Percentiles rank a stretch among this genome's conserved stretches.
Conservation (phyloP, 1,140 invertebrate genomes). For the Harlomillsia oculata region DNA sequence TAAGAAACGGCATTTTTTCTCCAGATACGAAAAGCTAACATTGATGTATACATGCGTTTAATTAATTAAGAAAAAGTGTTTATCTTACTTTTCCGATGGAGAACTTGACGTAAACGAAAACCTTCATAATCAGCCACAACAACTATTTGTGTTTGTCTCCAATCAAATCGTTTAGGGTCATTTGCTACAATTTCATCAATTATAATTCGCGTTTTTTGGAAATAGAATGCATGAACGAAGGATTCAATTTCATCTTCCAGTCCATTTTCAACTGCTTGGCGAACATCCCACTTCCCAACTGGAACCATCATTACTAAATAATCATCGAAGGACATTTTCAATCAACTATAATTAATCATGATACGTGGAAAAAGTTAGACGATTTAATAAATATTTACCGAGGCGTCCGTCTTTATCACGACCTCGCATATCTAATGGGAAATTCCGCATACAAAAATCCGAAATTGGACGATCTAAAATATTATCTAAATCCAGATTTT, state of each 20-base stretch:
- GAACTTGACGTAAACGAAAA: background rate
- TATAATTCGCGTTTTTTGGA: background rate
- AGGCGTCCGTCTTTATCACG: background rate
- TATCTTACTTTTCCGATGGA: conserved; percentile 1
- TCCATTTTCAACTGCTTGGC: background rate
- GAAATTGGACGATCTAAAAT: background rate
- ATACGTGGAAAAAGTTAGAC: no score
- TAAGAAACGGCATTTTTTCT: background rate
- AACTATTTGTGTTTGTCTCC: background rate
- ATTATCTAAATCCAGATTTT: background rate
- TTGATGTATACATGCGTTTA: background rate
- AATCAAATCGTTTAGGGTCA: background rate
- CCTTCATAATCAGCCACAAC: background rate
- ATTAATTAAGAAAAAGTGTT: background rate
- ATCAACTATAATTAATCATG: no score
- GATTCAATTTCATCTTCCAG: background rate
- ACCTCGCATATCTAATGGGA: background rate
- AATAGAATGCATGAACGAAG: background rate
- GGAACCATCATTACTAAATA: background rate
- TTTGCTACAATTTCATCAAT: background rate
- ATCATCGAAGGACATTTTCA: no score
- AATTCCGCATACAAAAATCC: background rate
- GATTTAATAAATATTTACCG: background rate
- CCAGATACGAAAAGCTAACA: background rate
- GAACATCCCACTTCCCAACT: conserved; percentile 3